Evolutionary conservation across 1,140 invertebrate species (phyloP).

Genomic region (Sarcophaga peregrina): DNA sequence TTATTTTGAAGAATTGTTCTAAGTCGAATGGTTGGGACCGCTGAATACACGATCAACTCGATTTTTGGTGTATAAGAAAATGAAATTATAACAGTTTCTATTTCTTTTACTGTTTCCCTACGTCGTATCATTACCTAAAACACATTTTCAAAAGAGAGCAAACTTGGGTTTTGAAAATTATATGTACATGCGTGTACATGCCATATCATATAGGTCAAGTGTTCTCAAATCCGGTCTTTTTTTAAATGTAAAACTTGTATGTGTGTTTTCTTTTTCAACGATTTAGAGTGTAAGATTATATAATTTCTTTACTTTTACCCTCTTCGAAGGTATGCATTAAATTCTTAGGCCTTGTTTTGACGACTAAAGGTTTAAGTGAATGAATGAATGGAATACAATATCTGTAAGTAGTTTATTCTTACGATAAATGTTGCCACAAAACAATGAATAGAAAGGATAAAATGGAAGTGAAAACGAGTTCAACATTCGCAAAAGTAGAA

Average conservation of each 20-base stretch:
- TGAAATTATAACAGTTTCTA: too few species aligned
- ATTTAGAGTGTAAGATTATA: not conserved
- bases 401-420: slow-evolving; percentile 16
- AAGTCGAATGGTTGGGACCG: too few species aligned
- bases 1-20: too few species aligned
- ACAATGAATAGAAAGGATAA: not conserved
- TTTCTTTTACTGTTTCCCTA: too few species aligned
- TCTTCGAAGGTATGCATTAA: not conserved
- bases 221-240: not conserved
- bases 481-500: slow-evolving; percentile 9
- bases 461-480: not conserved
- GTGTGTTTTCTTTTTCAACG: not conserved
- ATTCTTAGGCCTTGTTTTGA: not conserved
- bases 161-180: too few species aligned
- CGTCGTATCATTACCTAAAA: too few species aligned
- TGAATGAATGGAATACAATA: not conserved
- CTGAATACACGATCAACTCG: too few species aligned
- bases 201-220: not conserved
- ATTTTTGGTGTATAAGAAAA: too few species aligned
- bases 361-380: not conserved
- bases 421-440: not conserved
- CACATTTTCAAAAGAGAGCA: too few species aligned
- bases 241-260: not conserved
- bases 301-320: not conserved
- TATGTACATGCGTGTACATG: too few species aligned